A percentile compares a stretch with the other conserved stretches of the same genome.
phyloP scores from a whole-genome alignment of 2,113 vertebrate genomes.

The Ageneiosus marmoratus region DNA sequence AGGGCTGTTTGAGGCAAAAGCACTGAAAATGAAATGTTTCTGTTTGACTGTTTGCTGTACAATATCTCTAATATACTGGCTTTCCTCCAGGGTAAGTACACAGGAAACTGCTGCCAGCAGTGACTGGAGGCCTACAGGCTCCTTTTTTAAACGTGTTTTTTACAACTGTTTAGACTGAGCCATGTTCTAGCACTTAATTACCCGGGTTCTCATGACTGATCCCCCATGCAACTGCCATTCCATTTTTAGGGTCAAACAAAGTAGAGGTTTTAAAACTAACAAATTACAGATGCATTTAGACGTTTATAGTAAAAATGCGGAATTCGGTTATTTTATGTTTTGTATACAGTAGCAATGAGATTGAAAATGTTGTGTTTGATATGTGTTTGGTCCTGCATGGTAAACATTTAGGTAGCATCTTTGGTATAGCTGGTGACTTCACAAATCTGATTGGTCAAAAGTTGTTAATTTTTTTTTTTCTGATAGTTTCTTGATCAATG shows the following conservation, averaged over 20 bases:
- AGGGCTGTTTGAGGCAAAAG: background rate
- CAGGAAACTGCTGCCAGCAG: conserved; percentile 22
- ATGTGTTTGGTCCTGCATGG: too few relatives aligned
- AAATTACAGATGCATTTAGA: background rate
- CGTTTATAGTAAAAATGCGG: background rate
- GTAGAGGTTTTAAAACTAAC: conserved; percentile 48
- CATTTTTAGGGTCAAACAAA: conserved; percentile 14
- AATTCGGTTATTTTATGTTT: background rate
- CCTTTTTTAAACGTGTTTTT: conserved; percentile 30
- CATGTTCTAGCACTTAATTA: conserved; percentile 1
- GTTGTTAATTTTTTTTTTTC: too few relatives aligned
- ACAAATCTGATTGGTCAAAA: too few relatives aligned
- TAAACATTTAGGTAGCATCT: background rate
- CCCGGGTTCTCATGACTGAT: conserved; percentile 46
- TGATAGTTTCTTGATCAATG: background rate
- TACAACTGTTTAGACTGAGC: conserved; percentile 45
- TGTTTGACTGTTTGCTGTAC: background rate
- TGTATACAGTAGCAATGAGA: background rate
- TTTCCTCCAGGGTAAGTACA: conserved; percentile 12
- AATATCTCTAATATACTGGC: background rate
- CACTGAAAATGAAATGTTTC: background rate
- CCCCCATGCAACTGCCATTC: background rate
- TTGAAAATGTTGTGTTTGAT: background rate
- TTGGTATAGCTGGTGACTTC: background rate
- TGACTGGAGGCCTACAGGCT: background rate